phyloP scores from a whole-genome alignment of 2,888 invertebrate genomes.

The Allolobophora icterica region DNA sequence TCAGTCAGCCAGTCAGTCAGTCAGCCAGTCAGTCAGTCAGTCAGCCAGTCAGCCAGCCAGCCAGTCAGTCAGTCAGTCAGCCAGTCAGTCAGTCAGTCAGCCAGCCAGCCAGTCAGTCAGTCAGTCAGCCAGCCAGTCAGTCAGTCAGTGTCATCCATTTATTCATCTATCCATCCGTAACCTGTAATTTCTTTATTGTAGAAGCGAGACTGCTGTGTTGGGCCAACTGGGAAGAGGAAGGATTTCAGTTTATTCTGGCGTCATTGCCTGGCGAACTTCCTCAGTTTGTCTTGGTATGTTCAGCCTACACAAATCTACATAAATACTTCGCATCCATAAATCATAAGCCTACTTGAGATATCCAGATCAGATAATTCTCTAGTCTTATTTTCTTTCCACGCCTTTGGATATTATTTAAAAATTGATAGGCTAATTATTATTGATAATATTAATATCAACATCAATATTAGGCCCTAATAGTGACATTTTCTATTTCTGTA shows the following conservation, averaged over 20 bases:
- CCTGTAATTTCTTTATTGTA: neutral
- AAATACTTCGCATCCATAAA: no score
- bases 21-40: neutral
- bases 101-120: no score
- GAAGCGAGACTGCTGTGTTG: conserved; percentile 35
- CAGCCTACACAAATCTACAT: neutral
- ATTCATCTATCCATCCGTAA: neutral
- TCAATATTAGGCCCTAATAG: neutral
- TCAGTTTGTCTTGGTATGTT: conserved; percentile 29
- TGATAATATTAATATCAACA: neutral
- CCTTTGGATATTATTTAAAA: neutral
- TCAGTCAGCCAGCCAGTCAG: neutral
- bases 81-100: neutral
- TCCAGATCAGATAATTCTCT: neutral
- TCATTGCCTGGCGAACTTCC: conserved; percentile 2
- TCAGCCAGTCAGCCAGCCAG: no score
- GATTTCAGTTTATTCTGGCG: conserved; percentile 29
- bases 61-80: neutral
- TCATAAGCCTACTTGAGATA: neutral
- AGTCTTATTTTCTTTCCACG: neutral
- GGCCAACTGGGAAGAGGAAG: conserved; percentile 40
- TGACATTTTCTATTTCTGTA: neutral
- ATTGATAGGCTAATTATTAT: no score
- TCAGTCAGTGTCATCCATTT: no score
- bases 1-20: neutral